Evolutionary conservation across 2,113 vertebrate species (phyloP), one percentile per base, ranked within the genome.

Genomic region (Brachyhypopomus occidentalis): DNA sequence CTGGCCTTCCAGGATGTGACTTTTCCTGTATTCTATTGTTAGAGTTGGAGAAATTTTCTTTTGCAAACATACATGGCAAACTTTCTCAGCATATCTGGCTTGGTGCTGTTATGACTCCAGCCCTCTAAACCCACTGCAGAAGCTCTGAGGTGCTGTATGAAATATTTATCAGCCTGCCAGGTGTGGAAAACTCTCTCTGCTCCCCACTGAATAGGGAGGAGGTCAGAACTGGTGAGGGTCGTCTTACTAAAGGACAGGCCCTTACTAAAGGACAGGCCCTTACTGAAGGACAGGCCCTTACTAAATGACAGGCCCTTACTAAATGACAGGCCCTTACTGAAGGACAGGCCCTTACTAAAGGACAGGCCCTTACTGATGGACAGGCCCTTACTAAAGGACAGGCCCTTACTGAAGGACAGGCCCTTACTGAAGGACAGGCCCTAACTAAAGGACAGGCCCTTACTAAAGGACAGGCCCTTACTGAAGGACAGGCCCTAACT

Each of bases 91-190:
- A 34, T 77, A 19, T 77, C 60, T 72, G 74, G 41, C 27, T 74
- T 63, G 60, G 63, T 20, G 52, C 67, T 79, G 67, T 84, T 77
- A 62, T 76, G 67, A 77, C 77, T 82, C 63, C 36, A 20, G 69
- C 72, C 19, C 41, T 66, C 58, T 69, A 19, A 79, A 72, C 60
- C 72, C 80, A 75, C 84, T 83, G 83, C 87, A 86, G 88, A 86
- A 83, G 87, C 86, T 85, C 83, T 71, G 84, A 88, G 87, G 83
- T 89, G 86, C 88, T 90, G 88, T 89, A 90, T 93, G 89, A 93
- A 94, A 93, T 90, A 94, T 93, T 92, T 90, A 92, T 92, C 87
- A 86, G 89, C 82, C 87, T 87, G 86, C 89, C 88, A 81, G 86
- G 81, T 88, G 79, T 86, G 89, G 88, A 89, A 91, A 84, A 81